Conservation (phyloP, 2,113 vertebrate genomes). For the Tachycineta bicolor region DNA sequence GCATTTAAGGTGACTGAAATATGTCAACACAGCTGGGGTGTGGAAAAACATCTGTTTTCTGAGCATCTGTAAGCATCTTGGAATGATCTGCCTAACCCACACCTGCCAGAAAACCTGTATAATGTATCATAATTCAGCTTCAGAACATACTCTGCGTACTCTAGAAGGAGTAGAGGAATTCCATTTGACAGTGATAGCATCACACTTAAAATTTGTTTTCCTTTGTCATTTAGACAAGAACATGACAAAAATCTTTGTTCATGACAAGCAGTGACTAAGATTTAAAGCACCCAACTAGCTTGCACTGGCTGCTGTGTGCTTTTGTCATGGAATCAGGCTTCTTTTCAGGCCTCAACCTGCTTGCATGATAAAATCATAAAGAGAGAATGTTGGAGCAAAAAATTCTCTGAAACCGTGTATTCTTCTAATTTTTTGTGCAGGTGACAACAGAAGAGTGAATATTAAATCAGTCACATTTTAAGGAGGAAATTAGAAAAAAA, state of each 20-base stretch:
- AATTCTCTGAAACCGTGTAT: background rate
- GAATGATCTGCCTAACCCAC: background rate
- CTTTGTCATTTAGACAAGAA: background rate
- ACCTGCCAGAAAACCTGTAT: background rate
- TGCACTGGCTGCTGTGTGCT: background rate
- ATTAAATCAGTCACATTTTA: background rate
- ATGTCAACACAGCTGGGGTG: background rate
- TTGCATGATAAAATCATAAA: background rate
- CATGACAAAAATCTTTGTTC: background rate
- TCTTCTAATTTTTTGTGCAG: background rate
- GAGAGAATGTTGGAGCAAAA: background rate
- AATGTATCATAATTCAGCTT: background rate
- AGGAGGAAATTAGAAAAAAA: background rate
- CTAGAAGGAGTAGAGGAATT: background rate
- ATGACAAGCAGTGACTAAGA: background rate
- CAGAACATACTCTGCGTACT: rapidly evolving
- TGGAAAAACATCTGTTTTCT: background rate
- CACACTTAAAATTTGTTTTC: background rate
- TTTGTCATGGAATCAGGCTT: background rate
- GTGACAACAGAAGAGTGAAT: background rate
- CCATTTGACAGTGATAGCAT: background rate
- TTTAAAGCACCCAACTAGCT: background rate
- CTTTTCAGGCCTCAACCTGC: background rate
- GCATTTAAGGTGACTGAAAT: background rate
- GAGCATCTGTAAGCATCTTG: background rate